Evolutionary conservation across 2,888 invertebrate genomes (phyloP), one percentile per base, ranked within the genome.

Genomic region (Rhodophaea formosa): DNA sequence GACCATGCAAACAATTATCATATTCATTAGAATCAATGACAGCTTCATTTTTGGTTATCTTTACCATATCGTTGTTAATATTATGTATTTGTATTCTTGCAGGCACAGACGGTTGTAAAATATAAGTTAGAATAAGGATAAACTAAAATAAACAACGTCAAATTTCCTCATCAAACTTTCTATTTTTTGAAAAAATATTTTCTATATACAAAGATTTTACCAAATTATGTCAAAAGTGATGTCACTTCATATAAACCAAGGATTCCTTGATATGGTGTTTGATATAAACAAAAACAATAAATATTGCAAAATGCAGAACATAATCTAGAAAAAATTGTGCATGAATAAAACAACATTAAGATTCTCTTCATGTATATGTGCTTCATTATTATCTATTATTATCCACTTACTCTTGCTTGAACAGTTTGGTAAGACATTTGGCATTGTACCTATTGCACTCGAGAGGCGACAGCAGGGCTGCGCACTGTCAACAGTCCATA

Each of bases 401-500:
- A 60, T 66, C 35, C 44, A 61, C 53, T 57, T 45, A 39, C 39
- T 45, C 10, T 55, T 58, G 64, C 63, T 71, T 65, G 63, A 69
- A 72, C 64, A 64, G 73, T 79, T 78, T 39, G 71, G 73, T 70
- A 77, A 67, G 61, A 68, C 72, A 72, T 71, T 72, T 74, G 74
- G 77, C 56, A 56, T 56, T 49, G 42, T 56, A 56, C 39, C 46
- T 56, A 56, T 56, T 47, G 56, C 54, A 54, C 54, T 15, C 7
- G 42, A n/a, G 32, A n/a, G 51, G 35, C 10, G 39, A 15, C 44
- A 44, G 39, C 44, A 7, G 44, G 1, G 10, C 53, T n/a, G 12
- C 15, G 6, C 53, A 10, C 42, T 44, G n/a, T 12, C 42, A 14
- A 14, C 16, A 46, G 23, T 32, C 23, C 43, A 17, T 10, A 8